Base-by-base conservation (phyloP, 2,113 vertebrate species). In the Genyomyrus donnyi region DNA sequence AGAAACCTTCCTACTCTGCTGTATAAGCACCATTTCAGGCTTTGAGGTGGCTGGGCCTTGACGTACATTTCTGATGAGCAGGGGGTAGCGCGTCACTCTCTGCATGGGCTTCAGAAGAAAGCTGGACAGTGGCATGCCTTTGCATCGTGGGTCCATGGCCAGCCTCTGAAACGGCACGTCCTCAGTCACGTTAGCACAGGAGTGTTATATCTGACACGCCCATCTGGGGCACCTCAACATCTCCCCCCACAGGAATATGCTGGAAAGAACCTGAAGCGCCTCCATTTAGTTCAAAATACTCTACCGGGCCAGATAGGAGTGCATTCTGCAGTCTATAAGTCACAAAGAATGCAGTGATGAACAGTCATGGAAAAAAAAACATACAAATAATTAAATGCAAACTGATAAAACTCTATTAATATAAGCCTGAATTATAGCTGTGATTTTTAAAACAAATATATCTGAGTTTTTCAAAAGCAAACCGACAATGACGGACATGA, bases 91-190 rank as follows among this genome's bases (percentile, higher is more conserved):
- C 0, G 98, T 99, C 93, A 99, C 98, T 91, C 98, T 96, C 93
- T 99, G 98, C 98, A 99, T 99, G 62, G 98, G 98, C 93, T 99
- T 99, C 91, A 99, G 97, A 84, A 99, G 97, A 92, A 99, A 99
- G 92, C 98, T 99, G 91, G 98, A 99, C 7, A 99, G 96, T 2
- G 98, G 98, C 98, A 99, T 99, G 46, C 98, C 98, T 94, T 99
- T 99, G 94, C 98, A 99, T 46, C 98, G 95, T 91, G 97, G 98
- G 91, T 99, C 98, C 98, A 99, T 99, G 87, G 98, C 98, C 91
- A 99, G 93, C 93, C 98, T 97, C 98, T 99, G 96, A 94, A 1
- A 90, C 45, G 90, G 10, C 70, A 77, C 1, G 13, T 39, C 70
- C 31, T 39, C 70, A 0, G 70, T 39, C 31, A 77, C 11, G 35